A percentile compares a stretch with the other conserved stretches of the same genome.
These are phyloP conservation scores for Tetraneura akinire DNA, from an alignment of 1,140 invertebrate species.

Conservation along the genomic window DNA sequence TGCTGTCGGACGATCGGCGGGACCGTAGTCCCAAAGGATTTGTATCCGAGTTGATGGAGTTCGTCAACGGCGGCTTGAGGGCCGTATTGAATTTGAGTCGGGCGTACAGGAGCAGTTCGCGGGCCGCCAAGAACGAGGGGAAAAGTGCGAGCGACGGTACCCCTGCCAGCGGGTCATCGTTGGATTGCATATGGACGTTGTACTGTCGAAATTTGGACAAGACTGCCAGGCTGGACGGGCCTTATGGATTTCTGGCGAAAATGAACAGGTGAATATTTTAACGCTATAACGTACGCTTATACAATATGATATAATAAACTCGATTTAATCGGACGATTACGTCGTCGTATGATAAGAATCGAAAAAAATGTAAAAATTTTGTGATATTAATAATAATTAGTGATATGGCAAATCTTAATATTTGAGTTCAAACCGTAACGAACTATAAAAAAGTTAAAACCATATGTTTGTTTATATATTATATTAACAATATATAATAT, in stretches of 20 bases:
- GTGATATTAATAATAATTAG: too few species aligned
- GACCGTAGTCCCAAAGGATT: constrained; percentile 56
- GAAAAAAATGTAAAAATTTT: too few species aligned
- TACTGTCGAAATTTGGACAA: constrained; percentile 66
- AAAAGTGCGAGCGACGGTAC: constrained; percentile 52
- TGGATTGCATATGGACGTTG: constrained; percentile 67
- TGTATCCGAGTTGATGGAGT: constrained; percentile 61
- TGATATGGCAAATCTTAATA: too few species aligned
- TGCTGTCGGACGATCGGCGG: constrained; percentile 51
- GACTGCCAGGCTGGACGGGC: constrained; percentile 62
- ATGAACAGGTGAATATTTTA: constrained; percentile 65
- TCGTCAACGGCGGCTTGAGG: constrained; percentile 63
- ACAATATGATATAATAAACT: too few species aligned
- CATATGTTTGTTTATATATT: too few species aligned
- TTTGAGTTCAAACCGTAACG: too few species aligned
- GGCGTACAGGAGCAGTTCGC: constrained; percentile 62
- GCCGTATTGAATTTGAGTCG: constrained; percentile 64
- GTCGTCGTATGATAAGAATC: too few species aligned
- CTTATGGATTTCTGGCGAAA: constrained; percentile 65
- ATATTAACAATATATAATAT: too few species aligned
- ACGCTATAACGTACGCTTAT: too few species aligned
- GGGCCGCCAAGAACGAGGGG: constrained; percentile 50
- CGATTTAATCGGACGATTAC: too few species aligned
- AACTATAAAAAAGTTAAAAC: too few species aligned
- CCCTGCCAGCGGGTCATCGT: constrained; percentile 54